Evolutionary conservation across 2,888 invertebrate genomes (phyloP).

Genomic region (Quadroppia sp.): DNA sequence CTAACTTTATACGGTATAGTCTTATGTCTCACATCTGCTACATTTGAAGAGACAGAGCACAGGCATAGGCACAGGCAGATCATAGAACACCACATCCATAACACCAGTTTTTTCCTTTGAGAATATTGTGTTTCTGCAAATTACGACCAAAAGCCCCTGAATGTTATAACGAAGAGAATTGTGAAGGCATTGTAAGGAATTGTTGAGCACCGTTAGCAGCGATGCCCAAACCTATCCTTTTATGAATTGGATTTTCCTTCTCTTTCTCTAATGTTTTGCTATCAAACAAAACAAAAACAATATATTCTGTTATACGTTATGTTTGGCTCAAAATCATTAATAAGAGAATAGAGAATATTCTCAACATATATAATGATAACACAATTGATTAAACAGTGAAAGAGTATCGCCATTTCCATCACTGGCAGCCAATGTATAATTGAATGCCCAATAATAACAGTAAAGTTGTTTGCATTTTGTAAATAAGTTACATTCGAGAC

Average conservation of each 20-base stretch:
- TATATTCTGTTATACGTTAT: constrained; percentile 13
- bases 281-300: constrained; percentile 27
- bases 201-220: not conserved
- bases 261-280: not conserved
- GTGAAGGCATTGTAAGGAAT: not conserved
- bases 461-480: not conserved
- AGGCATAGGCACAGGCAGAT: not conserved
- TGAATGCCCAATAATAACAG: constrained; percentile 4
- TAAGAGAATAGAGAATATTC: constrained; percentile 14
- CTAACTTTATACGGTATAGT: not conserved
- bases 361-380: constrained; percentile 2
- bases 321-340: not conserved
- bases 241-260: constrained; percentile 8
- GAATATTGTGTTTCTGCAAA: constrained; percentile 32
- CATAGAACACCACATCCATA: constrained; percentile 14
- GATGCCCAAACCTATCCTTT: not conserved
- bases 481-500: no score
- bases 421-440: constrained; percentile 3
- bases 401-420: not conserved
- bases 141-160: not conserved
- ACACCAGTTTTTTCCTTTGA: constrained; percentile 29
- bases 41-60: not conserved
- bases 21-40: constrained; percentile 22
- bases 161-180: constrained; percentile 19
- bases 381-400: constrained; percentile 30